Percentiles rank a stretch among this genome's conserved stretches.
Evolutionary conservation across 2,888 invertebrate species (phyloP).

Genomic region (Phania funesta): DNA sequence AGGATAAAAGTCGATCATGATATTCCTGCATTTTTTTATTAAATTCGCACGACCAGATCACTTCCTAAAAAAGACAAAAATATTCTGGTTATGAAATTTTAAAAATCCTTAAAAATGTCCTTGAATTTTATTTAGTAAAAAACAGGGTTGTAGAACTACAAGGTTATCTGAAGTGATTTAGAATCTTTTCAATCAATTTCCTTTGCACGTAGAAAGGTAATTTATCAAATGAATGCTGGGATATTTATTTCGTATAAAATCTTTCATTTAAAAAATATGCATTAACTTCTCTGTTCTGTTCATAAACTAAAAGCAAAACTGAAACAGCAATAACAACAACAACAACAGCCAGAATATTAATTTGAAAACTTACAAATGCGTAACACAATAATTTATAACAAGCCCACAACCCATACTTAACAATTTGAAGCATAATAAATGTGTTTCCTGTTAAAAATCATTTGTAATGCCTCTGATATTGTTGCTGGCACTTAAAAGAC

Average conservation of each 20-base stretch:
- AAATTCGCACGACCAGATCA: no score
- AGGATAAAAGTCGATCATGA: no score
- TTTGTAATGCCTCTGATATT: conserved; percentile 16
- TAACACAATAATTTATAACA: conserved; percentile 62
- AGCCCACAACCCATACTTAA: conserved; percentile 56
- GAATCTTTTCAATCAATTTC: no score
- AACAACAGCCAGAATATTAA: conserved; percentile 13
- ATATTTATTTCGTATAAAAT: conserved; percentile 10
- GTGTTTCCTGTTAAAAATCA: conserved; percentile 49
- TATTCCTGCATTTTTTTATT: no score
- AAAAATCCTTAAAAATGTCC: no score
- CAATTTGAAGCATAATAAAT: conserved; percentile 57
- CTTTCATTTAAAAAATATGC: conserved; percentile 8
- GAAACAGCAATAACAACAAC: not conserved
- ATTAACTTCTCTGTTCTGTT: conserved; percentile 37
- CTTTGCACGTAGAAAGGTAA: no score
- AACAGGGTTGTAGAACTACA: no score
- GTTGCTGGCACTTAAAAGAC: conserved; percentile 27
- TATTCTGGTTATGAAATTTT: no score
- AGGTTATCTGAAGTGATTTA: no score
- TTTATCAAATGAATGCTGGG: not conserved
- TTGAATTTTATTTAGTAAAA: no score
- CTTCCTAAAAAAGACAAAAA: no score
- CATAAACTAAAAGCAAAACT: conserved; percentile 13
- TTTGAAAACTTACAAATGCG: conserved; percentile 58